Conservation (phyloP, 2,113 vertebrate species). For the Myodes glareolus region DNA sequence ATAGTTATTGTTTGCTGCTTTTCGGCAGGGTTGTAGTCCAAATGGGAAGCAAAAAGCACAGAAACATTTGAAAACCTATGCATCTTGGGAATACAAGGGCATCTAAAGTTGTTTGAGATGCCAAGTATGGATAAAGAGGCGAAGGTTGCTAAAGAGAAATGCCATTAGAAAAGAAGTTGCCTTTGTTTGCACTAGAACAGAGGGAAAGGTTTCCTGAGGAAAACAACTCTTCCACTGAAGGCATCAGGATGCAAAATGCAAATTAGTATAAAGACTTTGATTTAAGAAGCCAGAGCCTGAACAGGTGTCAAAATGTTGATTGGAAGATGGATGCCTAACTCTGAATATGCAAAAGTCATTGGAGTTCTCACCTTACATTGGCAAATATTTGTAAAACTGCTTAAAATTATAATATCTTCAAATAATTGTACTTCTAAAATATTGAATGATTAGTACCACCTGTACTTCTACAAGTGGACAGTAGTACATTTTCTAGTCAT, state of each 20-base stretch:
- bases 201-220: neutral
- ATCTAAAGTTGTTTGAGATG: neutral
- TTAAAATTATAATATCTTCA: conserved; percentile 19
- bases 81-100: neutral
- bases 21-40: neutral
- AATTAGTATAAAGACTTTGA: neutral
- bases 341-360: neutral
- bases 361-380: neutral
- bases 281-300: neutral
- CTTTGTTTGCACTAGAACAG: neutral
- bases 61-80: neutral
- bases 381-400: conserved; percentile 6
- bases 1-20: neutral
- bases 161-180: neutral
- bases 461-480: neutral
- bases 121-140: neutral
- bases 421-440: neutral
- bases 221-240: neutral
- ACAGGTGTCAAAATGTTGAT: neutral
- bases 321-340: neutral
- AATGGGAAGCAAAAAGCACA: neutral
- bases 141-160: neutral
- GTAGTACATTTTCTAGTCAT: neutral
- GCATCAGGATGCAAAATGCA: neutral
- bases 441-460: neutral